Evolutionary conservation across 1,140 invertebrate species (phyloP), one percentile per base, ranked within the genome.

Genomic region (Drosophila jambulina): DNA sequence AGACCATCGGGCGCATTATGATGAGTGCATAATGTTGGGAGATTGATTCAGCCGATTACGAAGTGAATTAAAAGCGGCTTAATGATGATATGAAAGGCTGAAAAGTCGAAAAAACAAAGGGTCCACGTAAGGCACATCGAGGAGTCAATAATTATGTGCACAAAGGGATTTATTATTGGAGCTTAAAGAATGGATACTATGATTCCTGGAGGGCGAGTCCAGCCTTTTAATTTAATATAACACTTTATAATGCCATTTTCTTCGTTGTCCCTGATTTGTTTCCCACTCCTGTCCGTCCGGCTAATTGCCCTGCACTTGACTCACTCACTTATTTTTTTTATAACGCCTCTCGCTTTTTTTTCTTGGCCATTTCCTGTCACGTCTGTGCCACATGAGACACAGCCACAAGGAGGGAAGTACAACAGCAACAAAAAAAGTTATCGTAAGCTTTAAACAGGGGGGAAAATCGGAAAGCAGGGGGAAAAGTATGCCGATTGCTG

Each of bases 351-450:
- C 12, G 29, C 45, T 2, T 25, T 58, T 43, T n/a, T 59, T 53
- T 51, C 51, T 36, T 57, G 54, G 43, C 60, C 69, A 76, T 51
- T 76, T 76, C 74, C 74, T 76, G 74, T 65, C 60, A 76, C 74
- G 74, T 76, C 45, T 57, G 46, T 48, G 65, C 21, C 60, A 42
- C 40, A 61, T 61, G n/a, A 45, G 57, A n/a, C 23, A 43, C 10
- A 27, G 29, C 40, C 21, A 69, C 17, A 51, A 6, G 29, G 3
- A 23, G 21, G 13, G 17, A 29, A 19, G 27, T 45, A 40, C 43
- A 58, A 62, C 23, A 53, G 38, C 72, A 70, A 42, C 54, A 61
- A 42, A 27, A 19, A 34, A 69, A 69, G 36, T 61, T 56, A 38
- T 40, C 4, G n/a, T 21, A 4, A 23, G 40, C 23, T 25, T 34